Percentiles rank a stretch among this genome's conserved stretches.
These are phyloP conservation scores for Narcine bancroftii DNA, from an alignment of 2,113 vertebrate species.

Conservation along the genomic window DNA sequence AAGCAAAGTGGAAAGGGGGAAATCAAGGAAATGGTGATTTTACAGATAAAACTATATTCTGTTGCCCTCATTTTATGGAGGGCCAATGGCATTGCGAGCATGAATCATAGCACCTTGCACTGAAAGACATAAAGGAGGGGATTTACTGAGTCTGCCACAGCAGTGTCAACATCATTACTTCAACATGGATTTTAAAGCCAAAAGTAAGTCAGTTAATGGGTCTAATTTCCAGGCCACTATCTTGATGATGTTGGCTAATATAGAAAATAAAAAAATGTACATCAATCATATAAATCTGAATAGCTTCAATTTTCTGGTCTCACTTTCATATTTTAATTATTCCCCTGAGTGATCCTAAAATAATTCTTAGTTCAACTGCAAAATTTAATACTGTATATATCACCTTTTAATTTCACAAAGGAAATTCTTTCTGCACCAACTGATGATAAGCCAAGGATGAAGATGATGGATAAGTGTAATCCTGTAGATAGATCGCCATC, in stretches of 20 bases:
- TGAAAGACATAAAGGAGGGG: too few species aligned
- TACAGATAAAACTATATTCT: too few species aligned
- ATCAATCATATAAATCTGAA: not conserved
- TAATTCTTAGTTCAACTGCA: not conserved
- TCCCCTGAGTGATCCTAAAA: not conserved
- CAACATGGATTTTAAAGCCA: too few species aligned
- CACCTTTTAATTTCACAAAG: not conserved
- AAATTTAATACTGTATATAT: not conserved
- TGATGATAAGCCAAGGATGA: not conserved
- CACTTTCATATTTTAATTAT: not conserved
- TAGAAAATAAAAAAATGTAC: not conserved
- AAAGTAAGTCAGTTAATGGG: too few species aligned
- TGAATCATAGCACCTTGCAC: too few species aligned
- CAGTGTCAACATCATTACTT: too few species aligned
- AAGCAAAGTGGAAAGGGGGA: too few species aligned
- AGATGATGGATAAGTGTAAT: not conserved
- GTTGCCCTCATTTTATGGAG: too few species aligned
- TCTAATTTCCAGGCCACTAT: not conserved
- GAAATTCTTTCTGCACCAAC: not conserved
- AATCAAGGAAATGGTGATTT: too few species aligned
- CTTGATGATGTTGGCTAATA: not conserved
- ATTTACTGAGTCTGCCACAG: too few species aligned
- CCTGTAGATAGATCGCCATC: not conserved
- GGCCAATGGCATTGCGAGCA: too few species aligned
- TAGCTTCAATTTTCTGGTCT: not conserved